A percentile compares a stretch with the other conserved stretches of the same genome.
phyloP scores from a whole-genome alignment of 2,113 vertebrate species.

The Muntiacus reevesi region DNA sequence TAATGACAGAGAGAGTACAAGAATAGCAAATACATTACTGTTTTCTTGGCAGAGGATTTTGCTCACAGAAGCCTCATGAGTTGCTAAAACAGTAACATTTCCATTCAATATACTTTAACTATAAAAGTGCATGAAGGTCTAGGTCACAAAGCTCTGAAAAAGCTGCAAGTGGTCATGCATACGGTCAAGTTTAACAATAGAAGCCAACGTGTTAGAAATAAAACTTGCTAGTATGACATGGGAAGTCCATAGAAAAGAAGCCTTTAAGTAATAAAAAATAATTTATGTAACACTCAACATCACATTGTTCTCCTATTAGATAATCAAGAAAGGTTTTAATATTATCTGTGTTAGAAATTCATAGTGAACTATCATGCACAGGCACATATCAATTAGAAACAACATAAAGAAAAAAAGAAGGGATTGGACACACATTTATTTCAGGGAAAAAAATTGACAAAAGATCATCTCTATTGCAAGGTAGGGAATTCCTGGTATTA shows the following conservation, averaged over 20 bases:
- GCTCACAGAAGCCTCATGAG: not conserved
- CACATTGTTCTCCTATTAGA: not conserved
- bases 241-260: not conserved
- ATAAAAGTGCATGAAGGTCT: not conserved
- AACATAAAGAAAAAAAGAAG: not conserved
- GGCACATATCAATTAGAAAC: not conserved
- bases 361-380: not conserved
- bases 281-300: not conserved
- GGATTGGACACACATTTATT: not conserved
- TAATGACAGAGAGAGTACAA: not conserved
- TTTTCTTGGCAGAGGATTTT: not conserved
- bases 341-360: not conserved
- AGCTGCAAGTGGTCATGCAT: not conserved
- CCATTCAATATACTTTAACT: not conserved
- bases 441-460: not conserved
- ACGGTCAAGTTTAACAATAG: not conserved
- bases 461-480: not conserved
- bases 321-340: not conserved
- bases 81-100: not conserved
- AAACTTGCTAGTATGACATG: not conserved
- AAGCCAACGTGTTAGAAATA: not conserved
- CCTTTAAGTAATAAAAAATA: not conserved
- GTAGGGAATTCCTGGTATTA: not conserved
- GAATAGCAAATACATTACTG: not conserved
- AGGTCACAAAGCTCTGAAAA: not conserved